phyloP scores from a whole-genome alignment of 35 echinoderm and acorn worm genomes.

The Chiridota heheva region DNA sequence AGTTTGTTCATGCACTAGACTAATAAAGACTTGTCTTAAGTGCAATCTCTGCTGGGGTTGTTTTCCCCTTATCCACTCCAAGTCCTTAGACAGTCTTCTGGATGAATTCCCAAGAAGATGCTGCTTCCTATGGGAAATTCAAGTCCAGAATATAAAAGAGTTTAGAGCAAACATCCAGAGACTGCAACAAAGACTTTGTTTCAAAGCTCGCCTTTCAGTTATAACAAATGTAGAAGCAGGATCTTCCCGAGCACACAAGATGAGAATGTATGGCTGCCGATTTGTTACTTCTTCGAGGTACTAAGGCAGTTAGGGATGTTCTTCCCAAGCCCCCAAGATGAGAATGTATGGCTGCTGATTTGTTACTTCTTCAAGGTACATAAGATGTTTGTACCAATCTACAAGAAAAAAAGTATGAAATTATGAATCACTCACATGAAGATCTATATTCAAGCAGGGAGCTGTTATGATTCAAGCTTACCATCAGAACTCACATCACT shows the following conservation, averaged over 20 bases:
- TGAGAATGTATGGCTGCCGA: neutral
- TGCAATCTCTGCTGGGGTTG: too few relatives aligned
- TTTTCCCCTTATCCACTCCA: too few relatives aligned
- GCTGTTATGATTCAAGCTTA: too few relatives aligned
- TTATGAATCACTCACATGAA: too few relatives aligned
- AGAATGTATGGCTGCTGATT: conserved; percentile 8
- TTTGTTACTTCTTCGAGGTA: conserved; percentile 17
- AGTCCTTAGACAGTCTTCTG: too few relatives aligned
- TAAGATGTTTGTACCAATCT: conserved; percentile 14
- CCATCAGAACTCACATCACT: too few relatives aligned
- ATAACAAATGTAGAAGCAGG: conserved; percentile 20
- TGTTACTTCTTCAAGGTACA: conserved; percentile 14
- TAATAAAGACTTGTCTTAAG: too few relatives aligned
- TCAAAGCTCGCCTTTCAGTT: conserved; percentile 13
- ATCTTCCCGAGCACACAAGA: neutral
- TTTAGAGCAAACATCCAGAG: conserved; percentile 17
- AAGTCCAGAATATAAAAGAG: conserved; percentile 15
- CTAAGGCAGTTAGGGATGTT: neutral
- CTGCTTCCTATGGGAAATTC: too few relatives aligned
- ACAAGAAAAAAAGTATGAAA: conserved; percentile 5
- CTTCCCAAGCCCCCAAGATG: neutral
- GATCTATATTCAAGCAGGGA: too few relatives aligned
- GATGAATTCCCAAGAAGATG: too few relatives aligned
- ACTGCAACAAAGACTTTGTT: conserved; percentile 3
- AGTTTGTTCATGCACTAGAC: too few relatives aligned